A percentile compares a stretch with the other conserved stretches of the same genome.
phyloP scores from a whole-genome alignment of 2,113 vertebrate species.

The Phaethon lepturus region DNA sequence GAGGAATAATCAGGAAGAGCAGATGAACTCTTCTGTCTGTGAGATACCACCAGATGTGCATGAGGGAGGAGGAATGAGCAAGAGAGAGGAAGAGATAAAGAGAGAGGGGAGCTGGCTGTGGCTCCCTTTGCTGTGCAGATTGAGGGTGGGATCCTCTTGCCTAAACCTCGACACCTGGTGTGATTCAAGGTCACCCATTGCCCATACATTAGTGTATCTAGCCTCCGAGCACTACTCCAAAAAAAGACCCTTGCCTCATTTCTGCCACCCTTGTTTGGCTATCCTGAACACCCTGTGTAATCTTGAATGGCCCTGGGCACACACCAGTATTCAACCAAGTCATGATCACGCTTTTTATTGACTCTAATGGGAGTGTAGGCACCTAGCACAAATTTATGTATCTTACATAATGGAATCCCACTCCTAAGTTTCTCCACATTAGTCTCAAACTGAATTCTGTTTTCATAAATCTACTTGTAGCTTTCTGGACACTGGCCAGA shows the following conservation, averaged over 20 bases:
- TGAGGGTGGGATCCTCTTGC: background rate
- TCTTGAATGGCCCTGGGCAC: background rate
- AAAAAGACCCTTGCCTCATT: background rate
- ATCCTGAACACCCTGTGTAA: rapidly evolving
- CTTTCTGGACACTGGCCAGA: background rate
- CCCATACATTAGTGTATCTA: background rate
- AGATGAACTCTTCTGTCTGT: background rate
- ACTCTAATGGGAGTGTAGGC: background rate
- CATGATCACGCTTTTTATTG: background rate
- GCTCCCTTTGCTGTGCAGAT: background rate
- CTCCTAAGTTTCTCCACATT: background rate
- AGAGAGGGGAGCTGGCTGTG: background rate
- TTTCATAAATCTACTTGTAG: background rate
- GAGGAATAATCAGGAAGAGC: background rate
- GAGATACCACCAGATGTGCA: background rate
- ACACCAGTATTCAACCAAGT: background rate
- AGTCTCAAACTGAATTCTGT: background rate
- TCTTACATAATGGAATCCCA: background rate
- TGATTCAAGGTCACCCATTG: background rate
- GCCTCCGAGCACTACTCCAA: background rate
- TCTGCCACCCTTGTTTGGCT: background rate
- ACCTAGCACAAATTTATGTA: background rate
- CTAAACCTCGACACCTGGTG: background rate
- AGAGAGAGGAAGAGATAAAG: background rate
- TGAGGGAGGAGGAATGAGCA: background rate